A percentile compares a stretch with the other conserved stretches of the same genome.
These are phyloP conservation scores for Contarinia nasturtii DNA, from an alignment of 1,140 invertebrate species.

Conservation along the genomic window DNA sequence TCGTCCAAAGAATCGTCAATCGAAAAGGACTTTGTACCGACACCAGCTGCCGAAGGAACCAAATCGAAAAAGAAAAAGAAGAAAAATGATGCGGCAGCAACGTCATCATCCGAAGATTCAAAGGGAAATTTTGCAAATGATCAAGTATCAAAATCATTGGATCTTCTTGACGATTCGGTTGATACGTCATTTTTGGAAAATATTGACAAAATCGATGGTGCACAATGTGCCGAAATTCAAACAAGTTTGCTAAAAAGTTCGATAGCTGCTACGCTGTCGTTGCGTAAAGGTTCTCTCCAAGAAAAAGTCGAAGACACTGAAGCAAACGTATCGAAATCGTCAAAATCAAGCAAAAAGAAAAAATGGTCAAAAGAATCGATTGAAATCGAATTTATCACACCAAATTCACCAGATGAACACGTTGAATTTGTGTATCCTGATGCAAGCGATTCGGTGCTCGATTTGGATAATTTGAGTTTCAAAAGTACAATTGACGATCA, in stretches of 20 bases:
- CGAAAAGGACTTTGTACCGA: background rate
- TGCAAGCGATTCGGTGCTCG: background rate
- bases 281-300: too few species aligned
- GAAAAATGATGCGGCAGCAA: background rate
- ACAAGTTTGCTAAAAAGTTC: background rate
- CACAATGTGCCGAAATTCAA: background rate
- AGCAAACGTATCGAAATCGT: too few species aligned
- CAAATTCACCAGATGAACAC: conserved; percentile 5
- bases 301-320: too few species aligned
- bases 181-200: too few species aligned
- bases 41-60: background rate
- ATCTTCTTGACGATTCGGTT: too few species aligned
- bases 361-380: background rate
- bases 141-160: too few species aligned
- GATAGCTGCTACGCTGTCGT: background rate
- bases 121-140: too few species aligned
- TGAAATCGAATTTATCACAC: background rate
- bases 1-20: too few species aligned
- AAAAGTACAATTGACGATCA: background rate
- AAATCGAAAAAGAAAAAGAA: background rate
- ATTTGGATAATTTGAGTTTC: conserved; percentile 1
- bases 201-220: too few species aligned
- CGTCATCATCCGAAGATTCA: too few species aligned
- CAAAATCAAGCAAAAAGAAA: background rate
- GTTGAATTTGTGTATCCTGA: conserved; percentile 14